These are phyloP conservation scores for Stegophylla sp. DNA, from an alignment of 2,888 invertebrate species.

Conservation along the genomic window DNA sequence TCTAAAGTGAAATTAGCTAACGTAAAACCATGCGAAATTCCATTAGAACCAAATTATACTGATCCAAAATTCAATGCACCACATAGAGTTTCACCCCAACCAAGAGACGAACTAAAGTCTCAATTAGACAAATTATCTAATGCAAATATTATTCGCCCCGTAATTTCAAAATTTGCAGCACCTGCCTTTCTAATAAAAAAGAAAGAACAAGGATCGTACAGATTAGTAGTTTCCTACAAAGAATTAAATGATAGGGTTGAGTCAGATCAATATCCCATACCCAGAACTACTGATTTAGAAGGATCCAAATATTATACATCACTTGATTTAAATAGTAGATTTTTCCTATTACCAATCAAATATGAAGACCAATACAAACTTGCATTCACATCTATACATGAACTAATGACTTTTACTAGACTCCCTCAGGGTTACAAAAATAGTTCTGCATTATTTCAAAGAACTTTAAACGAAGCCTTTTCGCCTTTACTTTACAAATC, in stretches of 20 bases:
- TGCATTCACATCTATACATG: too few species aligned
- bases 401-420: constrained; percentile 39
- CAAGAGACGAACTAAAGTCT: constrained; percentile 34
- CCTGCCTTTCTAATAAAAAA: constrained; percentile 38
- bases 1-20: constrained; percentile 13
- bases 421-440: constrained; percentile 44
- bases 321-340: not conserved
- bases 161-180: constrained; percentile 14
- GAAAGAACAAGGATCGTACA: constrained; percentile 20
- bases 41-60: constrained; percentile 6
- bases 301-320: not conserved
- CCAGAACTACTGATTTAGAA: constrained; percentile 2
- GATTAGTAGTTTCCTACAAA: constrained; percentile 41
- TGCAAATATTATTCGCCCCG: not conserved
- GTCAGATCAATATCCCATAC: constrained; percentile 10
- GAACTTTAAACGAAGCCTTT: constrained; percentile 41
- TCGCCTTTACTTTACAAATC: constrained; percentile 38
- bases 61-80: constrained; percentile 1
- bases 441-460: constrained; percentile 28
- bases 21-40: constrained; percentile 29
- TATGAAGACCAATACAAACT: too few species aligned
- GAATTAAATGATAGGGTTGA: constrained; percentile 45
- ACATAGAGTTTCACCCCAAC: constrained; percentile 22
- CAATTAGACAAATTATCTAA: constrained; percentile 1
- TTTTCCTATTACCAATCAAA: constrained; percentile 14